Evolutionary conservation across 2,797 vertebrate species (phyloP).

Genomic region (Malurus leucopterus): DNA sequence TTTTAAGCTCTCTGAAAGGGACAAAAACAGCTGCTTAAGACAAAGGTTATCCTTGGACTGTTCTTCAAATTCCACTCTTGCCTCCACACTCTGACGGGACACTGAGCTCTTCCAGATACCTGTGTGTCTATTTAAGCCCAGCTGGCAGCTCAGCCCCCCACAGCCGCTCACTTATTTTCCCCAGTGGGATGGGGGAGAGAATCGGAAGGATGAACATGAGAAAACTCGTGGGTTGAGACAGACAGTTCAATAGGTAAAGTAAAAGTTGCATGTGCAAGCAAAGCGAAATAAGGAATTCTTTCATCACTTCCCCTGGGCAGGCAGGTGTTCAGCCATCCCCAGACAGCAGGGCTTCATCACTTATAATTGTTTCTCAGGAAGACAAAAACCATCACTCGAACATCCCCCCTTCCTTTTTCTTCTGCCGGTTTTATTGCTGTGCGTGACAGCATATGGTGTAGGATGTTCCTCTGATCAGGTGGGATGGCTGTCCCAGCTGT

Average conservation of each 20-base stretch:
- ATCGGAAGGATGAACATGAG: neutral
- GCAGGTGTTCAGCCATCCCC: neutral
- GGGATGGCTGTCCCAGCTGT: neutral
- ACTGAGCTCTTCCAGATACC: neutral
- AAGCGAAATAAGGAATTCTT: neutral
- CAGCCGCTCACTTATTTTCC: neutral
- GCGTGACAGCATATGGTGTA: neutral
- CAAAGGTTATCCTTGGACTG: neutral
- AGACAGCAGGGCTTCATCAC: neutral
- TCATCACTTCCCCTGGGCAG: neutral
- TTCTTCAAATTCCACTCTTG: neutral
- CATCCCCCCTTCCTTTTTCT: neutral
- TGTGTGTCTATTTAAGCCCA: neutral
- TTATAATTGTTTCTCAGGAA: neutral
- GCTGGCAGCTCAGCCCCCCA: neutral
- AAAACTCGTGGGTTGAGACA: neutral
- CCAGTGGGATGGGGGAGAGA: neutral
- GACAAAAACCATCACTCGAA: neutral
- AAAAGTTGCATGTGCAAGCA: neutral
- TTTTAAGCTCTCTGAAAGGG: neutral
- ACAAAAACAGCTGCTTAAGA: neutral
- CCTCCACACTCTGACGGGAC: neutral
- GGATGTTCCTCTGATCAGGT: neutral
- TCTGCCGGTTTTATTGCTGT: neutral
- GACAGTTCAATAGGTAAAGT: neutral